Evolutionary conservation across 2,888 invertebrate genomes (phyloP).

Genomic region (Volucella zonaria): DNA sequence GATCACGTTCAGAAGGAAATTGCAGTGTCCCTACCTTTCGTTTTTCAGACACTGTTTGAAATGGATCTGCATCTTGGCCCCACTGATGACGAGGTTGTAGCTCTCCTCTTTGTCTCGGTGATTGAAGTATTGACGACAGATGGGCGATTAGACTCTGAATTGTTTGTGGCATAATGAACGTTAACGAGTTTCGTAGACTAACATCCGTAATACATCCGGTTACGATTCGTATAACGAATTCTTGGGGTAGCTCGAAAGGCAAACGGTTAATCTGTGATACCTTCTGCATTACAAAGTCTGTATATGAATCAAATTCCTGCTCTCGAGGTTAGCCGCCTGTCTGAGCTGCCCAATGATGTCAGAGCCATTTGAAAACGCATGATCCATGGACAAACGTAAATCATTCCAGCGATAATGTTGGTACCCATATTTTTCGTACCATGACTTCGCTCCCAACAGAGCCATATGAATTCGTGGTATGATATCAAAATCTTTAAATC

Average conservation of each 20-base stretch:
- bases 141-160: too few relatives aligned
- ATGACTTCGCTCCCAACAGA: not conserved
- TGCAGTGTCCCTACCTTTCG: too few relatives aligned
- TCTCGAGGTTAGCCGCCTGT: not conserved
- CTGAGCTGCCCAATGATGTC: not conserved
- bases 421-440: not conserved
- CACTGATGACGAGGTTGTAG: too few relatives aligned
- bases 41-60: too few relatives aligned
- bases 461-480: constrained; percentile 2
- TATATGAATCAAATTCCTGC: not conserved
- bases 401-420: constrained; percentile 1
- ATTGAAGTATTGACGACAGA: too few relatives aligned
- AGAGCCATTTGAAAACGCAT: constrained; percentile 2
- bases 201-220: too few relatives aligned
- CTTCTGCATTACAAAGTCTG: constrained; percentile 3
- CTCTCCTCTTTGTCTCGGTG: too few relatives aligned
- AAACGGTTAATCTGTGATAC: not conserved
- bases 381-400: not conserved
- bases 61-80: too few relatives aligned
- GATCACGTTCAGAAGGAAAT: too few relatives aligned
- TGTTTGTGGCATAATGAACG: too few relatives aligned
- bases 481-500: not conserved
- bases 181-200: too few relatives aligned
- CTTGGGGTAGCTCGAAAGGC: not conserved
- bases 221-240: too few relatives aligned